Evolutionary conservation across 2,888 invertebrate species (phyloP).

Genomic region (Pammene fasciana): DNA sequence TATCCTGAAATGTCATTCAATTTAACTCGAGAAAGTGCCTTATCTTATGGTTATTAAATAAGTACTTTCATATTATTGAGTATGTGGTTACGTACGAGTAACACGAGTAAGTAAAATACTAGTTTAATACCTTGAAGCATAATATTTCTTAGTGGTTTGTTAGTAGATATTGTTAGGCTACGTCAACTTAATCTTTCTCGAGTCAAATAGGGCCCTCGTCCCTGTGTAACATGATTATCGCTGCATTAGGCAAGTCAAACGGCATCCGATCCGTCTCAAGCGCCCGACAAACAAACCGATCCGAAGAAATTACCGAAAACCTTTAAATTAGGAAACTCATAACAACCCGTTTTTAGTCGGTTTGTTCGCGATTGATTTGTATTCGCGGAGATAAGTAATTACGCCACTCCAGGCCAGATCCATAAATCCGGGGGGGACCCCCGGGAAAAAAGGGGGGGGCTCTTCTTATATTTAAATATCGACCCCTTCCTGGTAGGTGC

Average conservation of each 20-base stretch:
- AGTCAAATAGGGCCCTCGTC: neutral
- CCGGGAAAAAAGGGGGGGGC: slow-evolving; percentile 81
- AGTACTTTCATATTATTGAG: too few relatives aligned
- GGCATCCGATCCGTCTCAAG: slow-evolving; percentile 20
- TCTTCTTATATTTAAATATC: slow-evolving; percentile 84
- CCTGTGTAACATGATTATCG: neutral
- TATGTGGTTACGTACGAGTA: too few relatives aligned
- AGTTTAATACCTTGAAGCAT: too few relatives aligned
- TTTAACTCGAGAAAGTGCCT: too few relatives aligned
- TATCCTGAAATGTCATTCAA: too few relatives aligned
- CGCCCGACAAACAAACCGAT: slow-evolving; percentile 31
- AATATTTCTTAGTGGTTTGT: too few relatives aligned
- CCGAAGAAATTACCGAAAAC: slow-evolving; percentile 27
- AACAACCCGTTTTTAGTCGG: slow-evolving; percentile 44
- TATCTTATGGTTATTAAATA: too few relatives aligned
- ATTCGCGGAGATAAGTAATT: slow-evolving; percentile 83
- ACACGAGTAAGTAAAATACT: too few relatives aligned
- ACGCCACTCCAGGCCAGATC: slow-evolving; percentile 79
- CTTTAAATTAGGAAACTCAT: slow-evolving; percentile 37
- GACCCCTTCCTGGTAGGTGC: slow-evolving; percentile 84
- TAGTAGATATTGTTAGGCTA: too few relatives aligned
- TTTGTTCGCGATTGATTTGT: slow-evolving; percentile 76
- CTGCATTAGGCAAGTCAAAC: neutral
- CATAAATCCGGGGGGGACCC: slow-evolving; percentile 77
- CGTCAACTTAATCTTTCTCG: too few relatives aligned